Percentiles rank a stretch among this genome's conserved stretches.
Conservation (phyloP, 2,797 vertebrate genomes). For the Urophycis tenuis region DNA sequence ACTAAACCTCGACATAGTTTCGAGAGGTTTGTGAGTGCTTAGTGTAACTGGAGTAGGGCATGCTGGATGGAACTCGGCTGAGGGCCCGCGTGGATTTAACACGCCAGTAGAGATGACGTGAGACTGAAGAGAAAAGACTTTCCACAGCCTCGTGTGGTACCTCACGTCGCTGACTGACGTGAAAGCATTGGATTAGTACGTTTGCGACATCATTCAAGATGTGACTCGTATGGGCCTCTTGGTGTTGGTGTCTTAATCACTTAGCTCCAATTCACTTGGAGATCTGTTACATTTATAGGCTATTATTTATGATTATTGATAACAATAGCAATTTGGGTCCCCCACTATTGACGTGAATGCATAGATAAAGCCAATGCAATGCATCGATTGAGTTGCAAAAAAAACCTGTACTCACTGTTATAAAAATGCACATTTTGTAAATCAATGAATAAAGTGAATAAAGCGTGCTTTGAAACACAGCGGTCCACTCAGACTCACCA, state of each 20-base stretch:
- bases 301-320: neutral
- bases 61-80: neutral
- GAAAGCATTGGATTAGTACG: neutral
- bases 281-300: neutral
- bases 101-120: slow-evolving; percentile 9
- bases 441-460: neutral
- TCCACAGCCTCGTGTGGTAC: slow-evolving; percentile 36
- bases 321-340: neutral
- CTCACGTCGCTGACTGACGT: neutral
- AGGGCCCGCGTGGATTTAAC: neutral
- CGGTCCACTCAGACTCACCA: slow-evolving; percentile 57
- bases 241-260: neutral
- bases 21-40: neutral
- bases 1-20: too few species aligned
- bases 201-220: neutral
- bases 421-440: neutral
- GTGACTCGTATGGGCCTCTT: neutral
- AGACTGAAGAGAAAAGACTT: slow-evolving; percentile 37
- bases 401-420: neutral
- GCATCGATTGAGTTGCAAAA: too few species aligned
- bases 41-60: neutral
- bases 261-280: neutral
- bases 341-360: neutral
- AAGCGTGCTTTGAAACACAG: neutral
- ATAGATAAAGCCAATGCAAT: neutral